phyloP scores from a whole-genome alignment of 1,140 invertebrate genomes.

The Zaprionus camerounensis region DNA sequence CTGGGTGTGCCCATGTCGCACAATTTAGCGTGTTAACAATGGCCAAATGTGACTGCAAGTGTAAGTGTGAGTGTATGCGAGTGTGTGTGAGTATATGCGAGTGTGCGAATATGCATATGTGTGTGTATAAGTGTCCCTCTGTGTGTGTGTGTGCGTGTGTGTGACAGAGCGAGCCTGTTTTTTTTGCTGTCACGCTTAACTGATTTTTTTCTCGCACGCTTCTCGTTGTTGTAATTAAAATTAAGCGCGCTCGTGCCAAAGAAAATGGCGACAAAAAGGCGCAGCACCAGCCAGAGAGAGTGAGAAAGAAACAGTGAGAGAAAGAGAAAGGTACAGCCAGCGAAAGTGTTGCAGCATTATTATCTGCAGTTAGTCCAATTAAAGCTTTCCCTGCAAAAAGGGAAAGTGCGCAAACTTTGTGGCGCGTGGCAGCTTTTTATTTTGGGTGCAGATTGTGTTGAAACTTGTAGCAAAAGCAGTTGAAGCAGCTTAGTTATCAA shows the following conservation, averaged over 20 bases:
- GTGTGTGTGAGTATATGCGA: background rate
- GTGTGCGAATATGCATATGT: background rate
- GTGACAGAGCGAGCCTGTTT: background rate
- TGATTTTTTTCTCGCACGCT: background rate
- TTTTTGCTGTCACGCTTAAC: background rate
- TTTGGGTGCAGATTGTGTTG: background rate
- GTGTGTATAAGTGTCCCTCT: background rate
- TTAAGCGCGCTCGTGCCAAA: background rate
- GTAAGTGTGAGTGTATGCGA: background rate
- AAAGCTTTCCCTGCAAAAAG: background rate
- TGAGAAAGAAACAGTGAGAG: background rate
- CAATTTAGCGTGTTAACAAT: conserved; percentile 10
- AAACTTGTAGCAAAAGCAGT: background rate
- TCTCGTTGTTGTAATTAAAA: conserved; percentile 1
- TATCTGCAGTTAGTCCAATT: conserved; percentile 1
- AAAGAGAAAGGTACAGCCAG: background rate
- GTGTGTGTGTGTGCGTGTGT: background rate
- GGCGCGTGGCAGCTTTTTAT: background rate
- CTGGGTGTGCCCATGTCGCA: background rate
- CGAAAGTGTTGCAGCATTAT: background rate
- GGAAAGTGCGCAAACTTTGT: background rate
- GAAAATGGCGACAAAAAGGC: background rate
- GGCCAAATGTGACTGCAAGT: background rate
- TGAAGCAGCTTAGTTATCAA: background rate
- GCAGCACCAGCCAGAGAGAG: background rate